Evolutionary conservation across 2,888 invertebrate genomes (phyloP).

Genomic region (Deilephila elpenor): DNA sequence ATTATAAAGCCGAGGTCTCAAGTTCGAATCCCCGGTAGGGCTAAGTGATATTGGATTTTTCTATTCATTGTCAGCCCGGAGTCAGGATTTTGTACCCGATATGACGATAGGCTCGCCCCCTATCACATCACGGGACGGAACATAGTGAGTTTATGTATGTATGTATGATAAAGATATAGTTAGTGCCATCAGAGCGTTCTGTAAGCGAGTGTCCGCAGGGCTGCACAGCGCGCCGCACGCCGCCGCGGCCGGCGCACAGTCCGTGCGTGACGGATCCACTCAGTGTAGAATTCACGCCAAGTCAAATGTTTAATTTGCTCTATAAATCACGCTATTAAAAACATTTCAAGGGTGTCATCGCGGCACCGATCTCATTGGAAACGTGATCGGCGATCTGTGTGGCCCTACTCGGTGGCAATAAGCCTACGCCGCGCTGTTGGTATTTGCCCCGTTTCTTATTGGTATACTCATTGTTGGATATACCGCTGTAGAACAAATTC

Average conservation of each 20-base stretch:
- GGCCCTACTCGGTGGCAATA: constrained; percentile 56
- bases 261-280: constrained; percentile 84
- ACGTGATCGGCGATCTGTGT: constrained; percentile 79
- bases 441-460: constrained; percentile 63
- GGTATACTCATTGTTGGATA: constrained; percentile 65
- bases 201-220: constrained; percentile 36
- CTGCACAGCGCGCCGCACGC: constrained; percentile 45
- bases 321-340: constrained; percentile 84
- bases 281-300: constrained; percentile 82
- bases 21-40: too few relatives aligned
- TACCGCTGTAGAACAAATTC: constrained; percentile 64
- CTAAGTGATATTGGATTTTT: too few relatives aligned
- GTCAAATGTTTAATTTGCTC: constrained; percentile 85
- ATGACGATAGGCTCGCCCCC: too few relatives aligned
- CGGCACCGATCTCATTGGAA: constrained; percentile 78
- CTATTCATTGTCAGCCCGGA: too few relatives aligned
- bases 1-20: too few relatives aligned
- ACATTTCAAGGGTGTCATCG: constrained; percentile 84
- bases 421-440: constrained; percentile 50
- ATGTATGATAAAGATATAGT: neutral
- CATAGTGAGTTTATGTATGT: too few relatives aligned
- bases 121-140: too few relatives aligned
- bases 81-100: too few relatives aligned
- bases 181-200: neutral
- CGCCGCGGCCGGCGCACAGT: constrained; percentile 53